Conservation (phyloP, 2,797 vertebrate species). For the Rhynchonycteris naso region DNA sequence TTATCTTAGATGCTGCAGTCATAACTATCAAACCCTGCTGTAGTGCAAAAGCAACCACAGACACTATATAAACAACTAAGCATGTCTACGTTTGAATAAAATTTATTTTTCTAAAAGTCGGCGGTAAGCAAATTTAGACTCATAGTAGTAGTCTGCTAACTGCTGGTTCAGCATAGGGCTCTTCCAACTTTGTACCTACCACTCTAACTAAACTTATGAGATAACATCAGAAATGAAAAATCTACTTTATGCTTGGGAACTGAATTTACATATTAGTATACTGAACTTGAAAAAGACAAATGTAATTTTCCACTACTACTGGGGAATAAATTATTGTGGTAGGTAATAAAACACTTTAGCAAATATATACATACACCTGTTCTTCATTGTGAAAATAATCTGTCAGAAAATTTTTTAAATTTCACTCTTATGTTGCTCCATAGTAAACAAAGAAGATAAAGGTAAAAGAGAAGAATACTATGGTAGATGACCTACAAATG, state of each 20-base stretch:
- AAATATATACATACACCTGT: not conserved
- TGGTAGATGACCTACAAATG: constrained; percentile 1
- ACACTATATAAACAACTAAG: not conserved
- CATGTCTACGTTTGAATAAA: not conserved
- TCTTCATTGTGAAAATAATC: constrained; percentile 42
- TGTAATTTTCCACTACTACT: constrained; percentile 23
- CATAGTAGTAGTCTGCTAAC: not conserved
- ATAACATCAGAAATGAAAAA: not conserved
- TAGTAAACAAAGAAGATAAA: not conserved
- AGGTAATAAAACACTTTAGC: not conserved
- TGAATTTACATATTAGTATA: constrained; percentile 35
- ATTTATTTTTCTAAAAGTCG: not conserved
- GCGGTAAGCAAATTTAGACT: not conserved
- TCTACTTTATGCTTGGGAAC: constrained; percentile 25
- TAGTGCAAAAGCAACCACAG: not conserved
- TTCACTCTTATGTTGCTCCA: constrained; percentile 58
- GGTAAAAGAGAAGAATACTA: not conserved
- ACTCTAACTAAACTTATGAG: not conserved
- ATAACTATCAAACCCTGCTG: not conserved
- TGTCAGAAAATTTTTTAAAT: constrained; percentile 31
- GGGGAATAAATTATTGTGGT: constrained; percentile 27
- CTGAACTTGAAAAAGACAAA: not conserved
- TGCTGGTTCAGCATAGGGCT: not conserved
- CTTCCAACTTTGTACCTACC: not conserved
- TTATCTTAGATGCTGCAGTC: not conserved